Conservation (phyloP, 2,113 vertebrate genomes). For the Rhabdornis inornatus region DNA sequence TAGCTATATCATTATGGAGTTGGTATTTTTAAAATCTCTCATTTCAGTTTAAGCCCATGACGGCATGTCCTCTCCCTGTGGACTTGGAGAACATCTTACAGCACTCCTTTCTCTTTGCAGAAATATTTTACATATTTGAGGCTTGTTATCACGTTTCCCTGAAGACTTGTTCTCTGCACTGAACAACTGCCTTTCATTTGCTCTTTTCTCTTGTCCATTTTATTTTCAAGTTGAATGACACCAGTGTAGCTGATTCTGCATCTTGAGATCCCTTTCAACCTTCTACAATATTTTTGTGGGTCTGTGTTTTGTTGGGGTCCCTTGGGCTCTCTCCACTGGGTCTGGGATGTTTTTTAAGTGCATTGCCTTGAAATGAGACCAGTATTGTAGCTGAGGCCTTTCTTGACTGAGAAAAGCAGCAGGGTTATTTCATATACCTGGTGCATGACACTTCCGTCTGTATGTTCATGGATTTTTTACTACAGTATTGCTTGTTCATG, state of each 20-base stretch:
- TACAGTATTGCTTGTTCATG: not conserved
- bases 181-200: slow-evolving; percentile 14
- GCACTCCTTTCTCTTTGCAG: slow-evolving; percentile 8
- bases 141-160: slow-evolving; percentile 44
- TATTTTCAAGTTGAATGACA: slow-evolving; percentile 52
- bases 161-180: not conserved
- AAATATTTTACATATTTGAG: slow-evolving; percentile 37
- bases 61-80: not conserved
- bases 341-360: not conserved
- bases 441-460: not conserved
- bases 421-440: not conserved
- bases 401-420: not conserved
- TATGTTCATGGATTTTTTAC: not conserved
- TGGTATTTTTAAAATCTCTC: not conserved
- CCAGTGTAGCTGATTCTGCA: not conserved
- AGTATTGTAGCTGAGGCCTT: not conserved
- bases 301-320: slow-evolving; percentile 5
- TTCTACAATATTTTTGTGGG: not conserved
- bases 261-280: slow-evolving; percentile 27
- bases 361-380: not conserved
- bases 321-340: not conserved
- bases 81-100: not conserved
- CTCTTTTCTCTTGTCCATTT: slow-evolving; percentile 4
- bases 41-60: not conserved
- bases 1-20: not conserved